Percentiles rank a stretch among this genome's conserved stretches.
phyloP scores from a whole-genome alignment of 2,797 vertebrate genomes.

The Chelon auratus region DNA sequence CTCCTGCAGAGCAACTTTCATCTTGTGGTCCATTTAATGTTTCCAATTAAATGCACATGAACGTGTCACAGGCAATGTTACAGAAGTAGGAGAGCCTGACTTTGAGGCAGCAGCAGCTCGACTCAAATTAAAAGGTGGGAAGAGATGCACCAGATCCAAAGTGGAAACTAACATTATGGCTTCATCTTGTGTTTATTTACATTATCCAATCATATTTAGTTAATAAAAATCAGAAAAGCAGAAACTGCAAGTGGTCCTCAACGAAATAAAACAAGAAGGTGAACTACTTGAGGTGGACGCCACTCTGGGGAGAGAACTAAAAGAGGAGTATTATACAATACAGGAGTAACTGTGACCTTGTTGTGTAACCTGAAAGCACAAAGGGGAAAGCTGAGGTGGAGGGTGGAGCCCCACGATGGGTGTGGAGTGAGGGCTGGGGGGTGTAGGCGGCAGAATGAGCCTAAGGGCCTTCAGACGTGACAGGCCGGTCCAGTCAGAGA shows the following conservation, averaged over 20 bases:
- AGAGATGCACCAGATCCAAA: conserved; percentile 6
- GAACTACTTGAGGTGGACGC: neutral
- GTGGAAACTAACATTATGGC: neutral
- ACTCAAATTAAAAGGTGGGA: conserved; percentile 7
- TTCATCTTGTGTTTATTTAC: neutral
- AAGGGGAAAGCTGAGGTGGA: conserved; percentile 10
- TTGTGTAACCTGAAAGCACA: conserved; percentile 22
- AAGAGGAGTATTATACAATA: conserved; percentile 38
- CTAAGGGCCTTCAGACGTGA: conserved; percentile 49
- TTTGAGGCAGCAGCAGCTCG: neutral
- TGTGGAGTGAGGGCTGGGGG: neutral
- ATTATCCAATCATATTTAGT: neutral
- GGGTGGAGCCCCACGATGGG: conserved; percentile 11
- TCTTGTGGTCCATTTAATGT: too few relatives aligned
- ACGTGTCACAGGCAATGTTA: too few relatives aligned
- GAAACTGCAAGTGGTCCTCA: neutral
- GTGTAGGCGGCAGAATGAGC: conserved; percentile 22
- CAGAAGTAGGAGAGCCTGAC: too few relatives aligned
- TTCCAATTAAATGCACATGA: too few relatives aligned
- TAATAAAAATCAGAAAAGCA: neutral
- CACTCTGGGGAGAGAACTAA: conserved; percentile 29
- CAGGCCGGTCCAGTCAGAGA: conserved; percentile 54
- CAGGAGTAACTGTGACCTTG: conserved; percentile 38
- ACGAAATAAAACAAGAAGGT: conserved; percentile 30
- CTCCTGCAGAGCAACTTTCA: too few relatives aligned